Evolutionary conservation across 2,888 invertebrate genomes (phyloP).

Genomic region (Lithophane ornitopus): DNA sequence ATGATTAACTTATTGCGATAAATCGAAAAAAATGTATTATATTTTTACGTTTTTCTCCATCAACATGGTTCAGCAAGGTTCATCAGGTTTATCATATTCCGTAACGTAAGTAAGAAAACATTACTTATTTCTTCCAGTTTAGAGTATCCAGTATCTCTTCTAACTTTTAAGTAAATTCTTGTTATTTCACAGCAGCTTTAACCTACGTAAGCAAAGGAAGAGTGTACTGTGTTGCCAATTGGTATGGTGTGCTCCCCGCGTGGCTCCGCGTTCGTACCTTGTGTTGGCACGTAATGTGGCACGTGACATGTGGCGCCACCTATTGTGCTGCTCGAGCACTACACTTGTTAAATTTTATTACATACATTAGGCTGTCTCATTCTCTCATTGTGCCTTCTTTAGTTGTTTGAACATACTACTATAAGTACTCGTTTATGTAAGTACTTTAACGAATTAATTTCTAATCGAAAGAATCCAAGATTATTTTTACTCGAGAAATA

Average conservation of each 20-base stretch:
- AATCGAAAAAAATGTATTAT: background rate
- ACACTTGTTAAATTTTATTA: conserved; percentile 52
- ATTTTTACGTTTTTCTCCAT: background rate
- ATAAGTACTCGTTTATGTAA: background rate
- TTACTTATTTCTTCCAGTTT: background rate
- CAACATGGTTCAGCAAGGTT: background rate
- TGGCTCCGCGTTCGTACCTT: conserved; percentile 16
- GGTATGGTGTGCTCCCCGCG: conserved; percentile 26
- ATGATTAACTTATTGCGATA: background rate
- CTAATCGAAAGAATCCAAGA: background rate
- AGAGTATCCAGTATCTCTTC: background rate
- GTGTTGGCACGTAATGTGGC: conserved; percentile 47
- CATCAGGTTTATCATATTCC: background rate
- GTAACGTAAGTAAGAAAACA: background rate
- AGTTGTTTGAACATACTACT: background rate
- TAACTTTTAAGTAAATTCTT: background rate
- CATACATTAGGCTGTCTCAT: conserved; percentile 6
- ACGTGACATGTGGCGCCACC: conserved; percentile 50
- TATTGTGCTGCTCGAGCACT: conserved; percentile 44
- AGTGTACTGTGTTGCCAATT: conserved; percentile 31
- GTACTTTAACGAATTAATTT: background rate
- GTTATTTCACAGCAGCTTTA: background rate
- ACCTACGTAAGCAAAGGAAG: conserved; percentile 4
- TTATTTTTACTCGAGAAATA: background rate
- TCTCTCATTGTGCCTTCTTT: conserved; percentile 1